Base-by-base conservation (phyloP, 2,113 vertebrate species). In the Benitochromis conjunctus region DNA sequence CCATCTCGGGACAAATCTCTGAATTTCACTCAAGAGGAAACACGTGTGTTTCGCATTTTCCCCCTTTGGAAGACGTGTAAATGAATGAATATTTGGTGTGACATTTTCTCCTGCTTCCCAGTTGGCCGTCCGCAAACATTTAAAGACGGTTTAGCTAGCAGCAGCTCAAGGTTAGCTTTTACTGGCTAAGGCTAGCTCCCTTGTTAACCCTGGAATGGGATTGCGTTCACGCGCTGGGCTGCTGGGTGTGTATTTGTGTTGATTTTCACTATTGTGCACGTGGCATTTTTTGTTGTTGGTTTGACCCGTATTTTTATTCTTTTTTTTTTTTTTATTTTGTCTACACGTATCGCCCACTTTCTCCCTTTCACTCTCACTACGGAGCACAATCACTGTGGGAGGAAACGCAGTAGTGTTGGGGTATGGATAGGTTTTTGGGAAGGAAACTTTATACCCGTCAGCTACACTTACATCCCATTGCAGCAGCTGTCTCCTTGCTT, bases 401-500 rank as follows among this genome's bases (percentile, higher is more conserved):
- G 74, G 62, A 79, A 80, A 79, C 83, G 19, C 84, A 84, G 86
- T 88, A 88, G 86, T 88, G 83, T 83, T 56, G 9, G 51, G 80
- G 46, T 82, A 48, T 90, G 88, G 64, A 26, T 71, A 5, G 38
- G 21, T 84, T 36, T 87, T 91, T 85, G 60, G 53, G 43, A 86
- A 57, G 79, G 92, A 93, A 94, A 95, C 91, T 91, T 91, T 93
- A 93, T 86, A 90, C 91, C 91, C 85, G 51, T 55, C 89, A 88
- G 92, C 84, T 79, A 90, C 88, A 89, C 89, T 88, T 90, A 89
- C 90, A 94, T 91, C 91, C 92, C 89, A 85, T 90, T 88, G 87
- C 90, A 86, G 89, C 95, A 95, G 94, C 91, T 96, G 94, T 93
- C 94, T 91, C 82, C 13, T 55, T 80, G 79, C 78, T 77, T 90